phyloP scores from a whole-genome alignment of 2,797 vertebrate genomes.

The Triplophysa bombifrons region DNA sequence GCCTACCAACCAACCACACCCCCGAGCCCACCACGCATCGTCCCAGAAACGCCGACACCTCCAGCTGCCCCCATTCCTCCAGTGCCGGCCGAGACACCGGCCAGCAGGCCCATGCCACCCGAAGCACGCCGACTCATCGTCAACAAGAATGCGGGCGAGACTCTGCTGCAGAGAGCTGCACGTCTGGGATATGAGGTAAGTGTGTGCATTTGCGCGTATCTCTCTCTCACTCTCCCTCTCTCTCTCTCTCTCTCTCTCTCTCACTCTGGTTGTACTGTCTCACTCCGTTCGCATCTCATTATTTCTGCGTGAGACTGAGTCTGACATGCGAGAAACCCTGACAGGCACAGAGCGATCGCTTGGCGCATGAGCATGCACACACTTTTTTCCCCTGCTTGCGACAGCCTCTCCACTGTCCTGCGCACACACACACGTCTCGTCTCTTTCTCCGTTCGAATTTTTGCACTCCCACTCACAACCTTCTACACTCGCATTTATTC shows the following conservation, averaged over 20 bases:
- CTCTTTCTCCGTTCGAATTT: conserved; percentile 11
- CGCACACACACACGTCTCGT: conserved; percentile 42
- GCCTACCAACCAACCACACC: conserved; percentile 57
- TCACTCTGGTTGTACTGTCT: conserved; percentile 44
- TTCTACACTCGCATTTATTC: conserved; percentile 41
- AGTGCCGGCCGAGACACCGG: conserved; percentile 75
- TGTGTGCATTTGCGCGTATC: neutral
- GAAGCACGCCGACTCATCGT: conserved; percentile 95
- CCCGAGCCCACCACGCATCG: conserved; percentile 75
- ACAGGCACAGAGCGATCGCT: conserved; percentile 63
- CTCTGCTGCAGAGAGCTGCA: conserved; percentile 92
- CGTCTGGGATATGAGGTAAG: conserved; percentile 95
- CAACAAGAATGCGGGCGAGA: conserved; percentile 98
- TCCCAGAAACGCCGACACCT: conserved; percentile 63
- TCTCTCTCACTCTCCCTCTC: conserved; percentile 32
- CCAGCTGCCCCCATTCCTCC: conserved; percentile 76
- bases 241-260: conserved; percentile 50
- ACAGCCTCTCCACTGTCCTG: conserved; percentile 23
- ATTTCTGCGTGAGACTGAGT: conserved; percentile 63
- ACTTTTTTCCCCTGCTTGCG: conserved; percentile 1
- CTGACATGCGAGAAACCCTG: conserved; percentile 64
- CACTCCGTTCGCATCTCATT: conserved; percentile 61
- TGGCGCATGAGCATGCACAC: conserved; percentile 40
- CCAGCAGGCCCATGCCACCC: conserved; percentile 91
- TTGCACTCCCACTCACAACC: conserved; percentile 44